Evolutionary conservation across 2,797 vertebrate genomes (phyloP), one percentile per base, ranked within the genome.

Genomic region (Dromococcyx pavoninus): DNA sequence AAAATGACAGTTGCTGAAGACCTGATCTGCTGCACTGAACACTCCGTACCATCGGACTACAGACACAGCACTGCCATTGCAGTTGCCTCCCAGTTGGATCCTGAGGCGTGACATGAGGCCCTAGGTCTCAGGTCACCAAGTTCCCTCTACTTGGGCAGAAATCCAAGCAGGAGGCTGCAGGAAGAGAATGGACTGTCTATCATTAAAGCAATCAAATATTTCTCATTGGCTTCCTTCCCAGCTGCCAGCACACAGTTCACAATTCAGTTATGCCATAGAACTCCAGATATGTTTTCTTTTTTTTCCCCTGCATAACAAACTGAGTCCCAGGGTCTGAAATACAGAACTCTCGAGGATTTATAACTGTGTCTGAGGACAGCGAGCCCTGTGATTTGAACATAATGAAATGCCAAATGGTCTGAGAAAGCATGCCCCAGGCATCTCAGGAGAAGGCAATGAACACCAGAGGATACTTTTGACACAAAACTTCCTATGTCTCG

Each of bases 121-220:
- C n/a, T 48, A 48, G 57, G 33, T 74, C 65, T 86, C 88, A 65
- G 92, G 83, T 91, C 93, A 91, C 70, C 32, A 53, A 88, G 79
- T 90, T 94, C 65, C 72, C 79, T 86, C 14, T n/a, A 17, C 70
- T 39, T 69, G 73, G 86, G 88, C 93, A 93, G 83, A 91, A 88
- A 72, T 95, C 73, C 92, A 95, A 88, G 76, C 92, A 95, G 61
- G 65, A 83, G 89, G 48, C 67, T 88, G 41, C 70, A 80, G 71
- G 83, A 86, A 91, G 76, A 94, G 86, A 94, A 94, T 67, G 70
- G 70, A 77, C 79, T 77, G 90, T 86, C 92, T 88, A 72, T 93
- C 76, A 91, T 86, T 74, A 86, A 95, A 90, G 70, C 30, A 64
- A 94, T 88, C 73, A 30, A 84, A 37, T 89, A 86, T 88, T 93